These are phyloP conservation scores for Diuraphis noxia DNA, from an alignment of 1,140 invertebrate genomes.

Conservation along the genomic window DNA sequence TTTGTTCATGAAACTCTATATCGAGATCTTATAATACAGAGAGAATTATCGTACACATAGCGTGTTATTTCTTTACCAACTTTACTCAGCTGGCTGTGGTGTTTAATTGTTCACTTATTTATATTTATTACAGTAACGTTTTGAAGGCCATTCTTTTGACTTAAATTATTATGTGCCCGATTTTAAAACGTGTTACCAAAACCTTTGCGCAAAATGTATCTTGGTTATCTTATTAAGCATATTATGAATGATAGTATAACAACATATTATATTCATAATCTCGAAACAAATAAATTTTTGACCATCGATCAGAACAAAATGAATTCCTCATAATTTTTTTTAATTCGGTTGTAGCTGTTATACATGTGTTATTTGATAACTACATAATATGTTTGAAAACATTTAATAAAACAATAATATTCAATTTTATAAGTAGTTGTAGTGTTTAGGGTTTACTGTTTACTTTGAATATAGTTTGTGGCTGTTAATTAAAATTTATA, in stretches of 20 bases:
- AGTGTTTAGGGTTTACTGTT: not conserved
- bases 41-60: not conserved
- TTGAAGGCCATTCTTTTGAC: not conserved
- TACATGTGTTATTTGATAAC: too few species aligned
- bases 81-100: not conserved
- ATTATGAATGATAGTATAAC: not conserved
- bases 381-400: too few species aligned
- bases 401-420: not conserved
- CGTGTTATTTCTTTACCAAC: constrained; percentile 9
- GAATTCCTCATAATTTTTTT: not conserved
- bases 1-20: not conserved
- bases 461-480: not conserved
- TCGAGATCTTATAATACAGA: not conserved
- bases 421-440: not conserved
- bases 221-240: not conserved
- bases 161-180: not conserved
- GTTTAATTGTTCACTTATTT: constrained; percentile 18
- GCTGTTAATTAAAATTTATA: not conserved
- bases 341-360: too few species aligned
- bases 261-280: not conserved
- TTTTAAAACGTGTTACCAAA: not conserved
- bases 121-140: not conserved
- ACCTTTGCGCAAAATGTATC: not conserved
- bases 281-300: not conserved
- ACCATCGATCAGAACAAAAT: not conserved